phyloP scores from a whole-genome alignment of 2,113 vertebrate species.

The Bolborhynchus lineola region DNA sequence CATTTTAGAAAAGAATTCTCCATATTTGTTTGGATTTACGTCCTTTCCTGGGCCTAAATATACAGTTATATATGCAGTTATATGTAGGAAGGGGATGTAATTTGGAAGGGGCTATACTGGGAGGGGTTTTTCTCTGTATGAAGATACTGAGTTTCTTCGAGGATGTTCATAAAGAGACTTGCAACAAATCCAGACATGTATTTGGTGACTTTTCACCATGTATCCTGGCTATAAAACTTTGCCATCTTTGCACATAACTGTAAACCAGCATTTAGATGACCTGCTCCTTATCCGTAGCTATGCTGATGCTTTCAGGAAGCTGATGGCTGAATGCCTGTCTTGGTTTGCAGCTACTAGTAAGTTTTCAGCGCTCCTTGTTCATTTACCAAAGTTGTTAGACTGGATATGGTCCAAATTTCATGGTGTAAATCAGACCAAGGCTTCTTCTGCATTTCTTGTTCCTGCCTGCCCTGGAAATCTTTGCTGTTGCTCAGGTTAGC shows the following conservation, averaged over 20 bases:
- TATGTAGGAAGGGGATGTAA: not conserved
- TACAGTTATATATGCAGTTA: not conserved
- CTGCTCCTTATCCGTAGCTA: not conserved
- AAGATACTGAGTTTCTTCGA: not conserved
- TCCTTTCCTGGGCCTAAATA: not conserved
- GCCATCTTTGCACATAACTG: not conserved
- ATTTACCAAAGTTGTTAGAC: not conserved
- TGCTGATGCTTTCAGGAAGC: not conserved
- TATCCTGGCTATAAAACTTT: not conserved
- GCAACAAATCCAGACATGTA: not conserved
- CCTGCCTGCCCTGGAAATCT: slow-evolving; percentile 4
- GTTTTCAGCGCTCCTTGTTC: not conserved
- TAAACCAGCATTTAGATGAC: not conserved
- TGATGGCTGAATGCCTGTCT: not conserved
- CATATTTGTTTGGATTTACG: not conserved
- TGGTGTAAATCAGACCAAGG: not conserved
- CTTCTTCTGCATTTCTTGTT: slow-evolving; percentile 19
- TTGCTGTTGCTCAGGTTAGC: not conserved
- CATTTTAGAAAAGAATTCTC: not conserved
- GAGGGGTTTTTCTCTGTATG: not conserved
- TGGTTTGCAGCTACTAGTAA: not conserved
- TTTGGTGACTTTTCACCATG: not conserved
- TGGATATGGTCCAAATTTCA: not conserved
- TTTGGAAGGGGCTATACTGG: not conserved
- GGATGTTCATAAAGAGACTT: not conserved